Evolutionary conservation across 2,888 invertebrate genomes (phyloP).

Genomic region (Allygus modestus): DNA sequence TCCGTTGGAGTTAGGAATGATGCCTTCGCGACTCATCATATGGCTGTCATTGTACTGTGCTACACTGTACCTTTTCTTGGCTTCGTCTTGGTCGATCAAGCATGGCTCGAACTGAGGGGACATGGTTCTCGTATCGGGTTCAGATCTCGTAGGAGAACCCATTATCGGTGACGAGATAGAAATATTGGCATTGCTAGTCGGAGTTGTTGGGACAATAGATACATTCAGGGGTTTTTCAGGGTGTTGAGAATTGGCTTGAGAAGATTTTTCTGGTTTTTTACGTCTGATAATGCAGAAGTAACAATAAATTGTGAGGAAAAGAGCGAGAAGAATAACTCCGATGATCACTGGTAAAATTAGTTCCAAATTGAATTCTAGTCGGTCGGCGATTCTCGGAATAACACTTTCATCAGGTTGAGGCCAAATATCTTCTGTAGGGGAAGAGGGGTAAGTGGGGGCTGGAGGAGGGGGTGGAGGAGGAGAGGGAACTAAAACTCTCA

Average conservation of each 20-base stretch:
- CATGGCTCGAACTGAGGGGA: conserved; percentile 71
- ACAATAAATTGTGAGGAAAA: conserved; percentile 75
- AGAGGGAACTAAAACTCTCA: conserved; percentile 76
- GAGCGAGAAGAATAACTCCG: conserved; percentile 75
- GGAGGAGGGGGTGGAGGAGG: conserved; percentile 77
- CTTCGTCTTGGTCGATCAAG: conserved; percentile 74
- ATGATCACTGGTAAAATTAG: conserved; percentile 76
- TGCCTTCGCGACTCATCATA: conserved; percentile 61
- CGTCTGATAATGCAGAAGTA: conserved; percentile 76
- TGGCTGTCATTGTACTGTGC: conserved; percentile 71
- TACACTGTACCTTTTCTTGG: conserved; percentile 76
- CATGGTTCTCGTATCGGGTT: conserved; percentile 66
- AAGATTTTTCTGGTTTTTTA: conserved; percentile 69
- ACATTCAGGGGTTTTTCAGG: conserved; percentile 72
- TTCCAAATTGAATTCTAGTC: conserved; percentile 75
- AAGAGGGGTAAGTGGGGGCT: conserved; percentile 70
- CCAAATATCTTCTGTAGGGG: conserved; percentile 74
- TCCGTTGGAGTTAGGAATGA: conserved; percentile 66
- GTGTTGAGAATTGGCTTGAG: conserved; percentile 66
- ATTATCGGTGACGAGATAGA: conserved; percentile 68
- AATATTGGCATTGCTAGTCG: conserved; percentile 68
- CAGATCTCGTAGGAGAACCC: conserved; percentile 64
- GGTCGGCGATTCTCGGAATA: conserved; percentile 74
- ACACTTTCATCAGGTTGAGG: conserved; percentile 73
- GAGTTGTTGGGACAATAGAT: conserved; percentile 74